These are phyloP conservation scores for Coptotermes formosanus DNA, from an alignment of 1,140 invertebrate genomes.

Conservation along the genomic window DNA sequence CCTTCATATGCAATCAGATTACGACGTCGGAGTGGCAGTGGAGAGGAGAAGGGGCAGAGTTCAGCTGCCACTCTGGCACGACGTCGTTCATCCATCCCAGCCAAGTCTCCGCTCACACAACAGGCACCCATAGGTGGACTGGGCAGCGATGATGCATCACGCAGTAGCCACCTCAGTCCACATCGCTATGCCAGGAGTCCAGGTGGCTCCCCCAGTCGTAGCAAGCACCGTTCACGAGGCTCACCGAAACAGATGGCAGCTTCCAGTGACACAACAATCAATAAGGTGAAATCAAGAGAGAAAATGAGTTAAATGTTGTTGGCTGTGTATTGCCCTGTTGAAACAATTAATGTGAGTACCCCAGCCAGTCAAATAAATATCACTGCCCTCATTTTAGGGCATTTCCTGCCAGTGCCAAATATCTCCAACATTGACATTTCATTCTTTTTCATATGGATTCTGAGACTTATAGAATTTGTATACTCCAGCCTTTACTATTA, in stretches of 20 bases:
- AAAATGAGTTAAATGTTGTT: background rate
- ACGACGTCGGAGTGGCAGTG: conserved; percentile 31
- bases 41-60: conserved; percentile 23
- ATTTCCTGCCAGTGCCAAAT: too few species aligned
- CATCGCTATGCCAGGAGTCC: conserved; percentile 38
- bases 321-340: too few species aligned
- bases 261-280: background rate
- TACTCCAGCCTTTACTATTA: too few species aligned
- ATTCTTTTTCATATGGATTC: too few species aligned
- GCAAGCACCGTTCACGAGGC: background rate
- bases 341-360: too few species aligned
- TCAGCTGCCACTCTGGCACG: conserved; percentile 8
- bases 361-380: too few species aligned
- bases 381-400: too few species aligned
- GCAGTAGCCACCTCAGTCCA: conserved; percentile 37
- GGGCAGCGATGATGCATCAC: conserved; percentile 51
- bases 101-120: conserved; percentile 42
- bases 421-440: too few species aligned
- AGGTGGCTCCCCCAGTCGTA: conserved; percentile 38
- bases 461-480: too few species aligned
- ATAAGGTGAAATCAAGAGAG: background rate
- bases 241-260: background rate
- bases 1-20: conserved; percentile 17
- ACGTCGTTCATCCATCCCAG: conserved; percentile 30
- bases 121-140: conserved; percentile 63